A percentile compares a stretch with the other conserved stretches of the same genome.
Evolutionary conservation across 2,113 vertebrate species (phyloP).

Genomic region (Microtus oregoni): DNA sequence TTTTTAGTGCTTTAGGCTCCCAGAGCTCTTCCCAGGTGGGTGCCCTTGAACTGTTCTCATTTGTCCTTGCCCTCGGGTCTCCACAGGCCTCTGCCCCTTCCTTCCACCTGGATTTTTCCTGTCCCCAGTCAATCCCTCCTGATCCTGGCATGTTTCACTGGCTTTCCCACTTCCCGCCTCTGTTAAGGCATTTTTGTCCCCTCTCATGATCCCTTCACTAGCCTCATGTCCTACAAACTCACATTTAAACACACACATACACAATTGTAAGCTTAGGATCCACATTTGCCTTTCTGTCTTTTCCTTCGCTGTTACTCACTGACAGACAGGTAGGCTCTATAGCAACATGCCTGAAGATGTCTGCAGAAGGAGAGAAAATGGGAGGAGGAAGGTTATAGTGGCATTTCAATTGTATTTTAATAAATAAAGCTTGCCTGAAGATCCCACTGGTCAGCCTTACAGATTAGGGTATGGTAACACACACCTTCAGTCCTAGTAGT

Average conservation of each 20-base stretch:
- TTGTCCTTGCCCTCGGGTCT: background rate
- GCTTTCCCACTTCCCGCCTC: background rate
- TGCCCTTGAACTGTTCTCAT: too few species aligned
- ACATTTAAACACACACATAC: background rate
- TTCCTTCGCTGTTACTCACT: slow-evolving; percentile 72
- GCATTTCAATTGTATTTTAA: too few species aligned
- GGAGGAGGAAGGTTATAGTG: background rate
- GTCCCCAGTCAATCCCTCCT: background rate
- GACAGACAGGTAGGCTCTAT: slow-evolving; percentile 69
- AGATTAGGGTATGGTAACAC: too few species aligned
- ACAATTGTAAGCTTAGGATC: too few species aligned
- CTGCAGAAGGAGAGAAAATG: background rate
- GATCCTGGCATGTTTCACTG: too few species aligned
- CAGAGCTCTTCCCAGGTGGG: too few species aligned
- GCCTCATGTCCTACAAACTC: background rate
- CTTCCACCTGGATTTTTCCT: too few species aligned
- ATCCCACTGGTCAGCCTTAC: too few species aligned
- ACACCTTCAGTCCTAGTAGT: too few species aligned
- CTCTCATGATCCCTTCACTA: too few species aligned
- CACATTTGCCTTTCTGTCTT: too few species aligned
- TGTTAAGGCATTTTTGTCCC: background rate
- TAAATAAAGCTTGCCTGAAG: too few species aligned
- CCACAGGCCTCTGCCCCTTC: background rate
- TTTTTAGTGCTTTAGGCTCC: background rate
- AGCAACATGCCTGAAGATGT: slow-evolving; percentile 27